Base-by-base conservation (phyloP, 2,113 vertebrate genomes). In the Geococcyx californianus region DNA sequence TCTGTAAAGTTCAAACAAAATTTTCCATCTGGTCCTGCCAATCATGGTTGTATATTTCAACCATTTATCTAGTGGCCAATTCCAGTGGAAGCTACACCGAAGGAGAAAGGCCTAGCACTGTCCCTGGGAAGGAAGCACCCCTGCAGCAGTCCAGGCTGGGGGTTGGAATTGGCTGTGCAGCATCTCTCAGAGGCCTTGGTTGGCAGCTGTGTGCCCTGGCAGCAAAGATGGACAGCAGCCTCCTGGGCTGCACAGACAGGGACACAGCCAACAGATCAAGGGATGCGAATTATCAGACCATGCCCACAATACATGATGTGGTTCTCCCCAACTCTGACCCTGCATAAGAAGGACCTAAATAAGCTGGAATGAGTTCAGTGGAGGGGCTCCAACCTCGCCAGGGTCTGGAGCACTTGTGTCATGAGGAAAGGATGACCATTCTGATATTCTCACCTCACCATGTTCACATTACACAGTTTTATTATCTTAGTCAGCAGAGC, bases 341-440 rank as follows among this genome's bases (percentile, higher is more conserved):
- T 38, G 33, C 25, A 42, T 15, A 78, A 44, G 20, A 47, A 67
- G 24, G 19, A 67, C 16, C 29, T 49, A 38, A 44, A 5, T 54
- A 66, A 55, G 1, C 6, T 33, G 52, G n/a, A 55, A 20, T 0
- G 3, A 44, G 58, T 58, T 84, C 42, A 51, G 10, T 25, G 17
- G 10, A 34, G 29, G 9, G 60, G 36, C 12, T 9, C 16, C 12
- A 58, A 11, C 20, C 14, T 31, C 9, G 11, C 8, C 62, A 58
- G 4, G 3, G 23, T 5, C 51, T 69, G 55, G 24, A 70, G 17
- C 7, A 38, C 23, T 34, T 55, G 31, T 0, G 0, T 25, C 2
- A 0, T 59, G 44, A 28, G 16, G 33, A 67, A 60, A 77, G 28
- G 29, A 38, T 72, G 40, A 62, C 17, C 17, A 18, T 19, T 18